phyloP scores from a whole-genome alignment of 2,888 invertebrate species.

The Meloe dianella region DNA sequence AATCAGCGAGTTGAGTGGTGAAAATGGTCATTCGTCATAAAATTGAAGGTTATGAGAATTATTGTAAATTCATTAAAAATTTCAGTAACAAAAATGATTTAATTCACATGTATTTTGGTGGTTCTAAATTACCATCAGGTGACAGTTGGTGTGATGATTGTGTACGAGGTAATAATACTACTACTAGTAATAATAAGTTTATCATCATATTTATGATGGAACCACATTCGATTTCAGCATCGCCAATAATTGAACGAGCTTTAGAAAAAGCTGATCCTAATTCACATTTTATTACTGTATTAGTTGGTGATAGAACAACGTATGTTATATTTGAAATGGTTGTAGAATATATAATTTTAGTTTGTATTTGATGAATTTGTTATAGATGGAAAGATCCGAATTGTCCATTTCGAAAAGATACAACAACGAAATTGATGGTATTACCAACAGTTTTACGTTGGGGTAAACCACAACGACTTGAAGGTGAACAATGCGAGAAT shows the following conservation, averaged over 20 bases:
- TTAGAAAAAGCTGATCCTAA: constrained; percentile 67
- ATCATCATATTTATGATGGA: too few species aligned
- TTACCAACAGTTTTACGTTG: constrained; percentile 83
- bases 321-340: constrained; percentile 61
- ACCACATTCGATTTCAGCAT: too few species aligned
- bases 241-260: constrained; percentile 76
- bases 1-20: too few species aligned
- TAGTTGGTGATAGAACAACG: constrained; percentile 78
- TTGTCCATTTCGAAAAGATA: constrained; percentile 82
- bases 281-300: constrained; percentile 74
- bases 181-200: too few species aligned
- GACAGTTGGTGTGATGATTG: constrained; percentile 92
- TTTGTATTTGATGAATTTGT: constrained; percentile 35
- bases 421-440: constrained; percentile 72
- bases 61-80: constrained; percentile 63
- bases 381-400: constrained; percentile 83
- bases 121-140: constrained; percentile 69
- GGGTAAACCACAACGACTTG: constrained; percentile 78
- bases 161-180: constrained; percentile 69
- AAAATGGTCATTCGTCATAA: constrained; percentile 61
- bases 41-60: constrained; percentile 69
- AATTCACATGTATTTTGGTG: constrained; percentile 69
- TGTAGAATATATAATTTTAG: background rate
- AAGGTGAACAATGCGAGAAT: constrained; percentile 79
- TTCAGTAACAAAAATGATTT: constrained; percentile 59